A percentile compares a stretch with the other conserved stretches of the same genome.
phyloP scores from a whole-genome alignment of 2,888 invertebrate species.

The Euphydryas editha region DNA sequence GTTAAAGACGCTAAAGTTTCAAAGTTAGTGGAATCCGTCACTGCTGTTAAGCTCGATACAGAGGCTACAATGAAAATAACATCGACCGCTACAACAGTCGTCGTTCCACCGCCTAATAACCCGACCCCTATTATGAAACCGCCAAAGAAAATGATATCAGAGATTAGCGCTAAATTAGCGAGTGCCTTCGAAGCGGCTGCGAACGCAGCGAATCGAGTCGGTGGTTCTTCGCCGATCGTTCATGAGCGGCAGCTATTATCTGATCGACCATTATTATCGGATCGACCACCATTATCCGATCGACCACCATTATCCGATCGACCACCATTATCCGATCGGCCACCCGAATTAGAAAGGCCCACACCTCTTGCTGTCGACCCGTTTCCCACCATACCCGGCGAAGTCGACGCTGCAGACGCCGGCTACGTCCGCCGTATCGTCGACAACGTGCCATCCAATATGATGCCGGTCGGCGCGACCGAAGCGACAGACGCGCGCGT shows the following conservation, averaged over 20 bases:
- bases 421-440: slow-evolving; percentile 51
- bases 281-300: no score
- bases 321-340: slow-evolving; percentile 20
- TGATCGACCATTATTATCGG: slow-evolving; percentile 16
- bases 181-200: slow-evolving; percentile 65
- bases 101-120: slow-evolving; percentile 41
- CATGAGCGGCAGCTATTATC: slow-evolving; percentile 29
- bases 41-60: slow-evolving; percentile 38
- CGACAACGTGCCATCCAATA: slow-evolving; percentile 61
- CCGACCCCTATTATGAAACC: slow-evolving; percentile 71
- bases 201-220: slow-evolving; percentile 44
- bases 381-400: slow-evolving; percentile 45
- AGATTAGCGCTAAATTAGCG: slow-evolving; percentile 71
- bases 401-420: slow-evolving; percentile 46
- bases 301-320: no score
- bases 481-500: slow-evolving; percentile 75
- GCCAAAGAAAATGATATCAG: slow-evolving; percentile 76
- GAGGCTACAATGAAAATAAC: slow-evolving; percentile 33
- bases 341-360: slow-evolving; percentile 29
- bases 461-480: slow-evolving; percentile 69
- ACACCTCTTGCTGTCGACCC: slow-evolving; percentile 27
- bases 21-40: slow-evolving; percentile 45
- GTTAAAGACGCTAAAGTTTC: slow-evolving; percentile 59
- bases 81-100: slow-evolving; percentile 30
- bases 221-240: slow-evolving; percentile 40